Evolutionary conservation across 2,888 invertebrate species (phyloP), one percentile per base, ranked within the genome.

Genomic region (Mythimna pallens): DNA sequence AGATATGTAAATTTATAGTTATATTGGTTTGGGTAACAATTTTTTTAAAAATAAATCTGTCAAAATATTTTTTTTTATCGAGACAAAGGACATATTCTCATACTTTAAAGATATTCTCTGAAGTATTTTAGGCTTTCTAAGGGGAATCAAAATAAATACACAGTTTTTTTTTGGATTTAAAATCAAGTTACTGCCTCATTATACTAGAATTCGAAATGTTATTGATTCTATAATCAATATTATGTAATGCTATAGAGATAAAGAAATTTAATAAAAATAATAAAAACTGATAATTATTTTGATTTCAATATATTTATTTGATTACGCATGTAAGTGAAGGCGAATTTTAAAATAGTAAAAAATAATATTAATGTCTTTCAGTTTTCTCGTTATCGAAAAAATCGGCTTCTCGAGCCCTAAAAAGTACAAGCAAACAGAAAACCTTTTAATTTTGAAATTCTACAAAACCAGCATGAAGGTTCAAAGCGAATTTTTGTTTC

Each of bases 401-500:
- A 43, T 22, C 30, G 7, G 43, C 52, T 43, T 8, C 20, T 65
- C 3, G 8, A 30, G 54, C 40, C 9, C 14, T 12, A 30, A 47
- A 43, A 58, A 58, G 71, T 17, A 68, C 40, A 63, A 20, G 57
- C 65, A 70, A 80, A 82, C 66, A 76, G 59, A 76, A 47, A 10
- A 47, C 17, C 58, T 71, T 85, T 79, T 81, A 82, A 85, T 82
- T 86, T 80, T 47, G 70, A 73, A 50, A 73, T 78, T 80, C 65
- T 76, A 64, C 63, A 70, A 72, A 68, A 69, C 73, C 73, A 78
- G 71, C 64, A 69, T 3, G 17, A 47, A 64, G 59, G 58, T 80
- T 80, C 81, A 83, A 84, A 88, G 80, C 55, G 75, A 80, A 71
- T 83, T 83, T 83, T 84, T 81, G 73, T 77, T 65, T 72, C 70